phyloP scores from a whole-genome alignment of 2,888 invertebrate genomes.

The Muschampia plurimacula region DNA sequence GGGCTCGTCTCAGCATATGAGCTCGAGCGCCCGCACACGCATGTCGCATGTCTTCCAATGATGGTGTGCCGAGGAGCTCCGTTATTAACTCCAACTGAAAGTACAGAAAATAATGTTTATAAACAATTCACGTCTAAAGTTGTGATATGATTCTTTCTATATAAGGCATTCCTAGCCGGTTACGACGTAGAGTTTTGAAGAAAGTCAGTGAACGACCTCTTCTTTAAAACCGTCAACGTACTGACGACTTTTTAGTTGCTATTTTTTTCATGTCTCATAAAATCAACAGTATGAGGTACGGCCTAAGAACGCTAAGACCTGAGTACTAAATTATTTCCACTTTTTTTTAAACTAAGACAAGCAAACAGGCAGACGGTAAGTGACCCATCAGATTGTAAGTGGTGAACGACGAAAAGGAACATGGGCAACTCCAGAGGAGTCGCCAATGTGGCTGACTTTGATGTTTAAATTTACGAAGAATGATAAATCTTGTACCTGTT shows the following conservation, averaged over 20 bases:
- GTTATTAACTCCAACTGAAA: constrained; percentile 97
- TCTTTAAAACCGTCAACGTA: too few relatives aligned
- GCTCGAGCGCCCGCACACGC: constrained; percentile 98
- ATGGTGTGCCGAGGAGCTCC: constrained; percentile 98
- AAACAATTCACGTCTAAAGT: neutral
- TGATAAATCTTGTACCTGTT: constrained; percentile 87
- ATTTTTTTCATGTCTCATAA: too few relatives aligned
- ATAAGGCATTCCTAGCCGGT: neutral
- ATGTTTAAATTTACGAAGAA: neutral
- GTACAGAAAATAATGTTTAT: neutral
- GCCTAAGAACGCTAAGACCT: too few relatives aligned
- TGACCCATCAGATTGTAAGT: too few relatives aligned
- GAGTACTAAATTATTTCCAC: too few relatives aligned
- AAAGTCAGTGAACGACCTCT: neutral
- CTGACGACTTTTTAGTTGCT: too few relatives aligned
- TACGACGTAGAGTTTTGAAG: neutral
- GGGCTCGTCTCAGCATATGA: constrained; percentile 95
- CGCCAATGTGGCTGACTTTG: neutral
- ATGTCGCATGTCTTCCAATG: constrained; percentile 97
- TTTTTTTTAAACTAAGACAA: too few relatives aligned
- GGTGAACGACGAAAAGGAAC: neutral
- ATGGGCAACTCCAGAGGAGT: neutral
- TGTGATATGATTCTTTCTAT: neutral
- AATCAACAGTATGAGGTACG: too few relatives aligned
- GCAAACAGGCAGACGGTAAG: too few relatives aligned